Base-by-base conservation (phyloP, 2,888 invertebrate species). In the Clitarchus hookeri region DNA sequence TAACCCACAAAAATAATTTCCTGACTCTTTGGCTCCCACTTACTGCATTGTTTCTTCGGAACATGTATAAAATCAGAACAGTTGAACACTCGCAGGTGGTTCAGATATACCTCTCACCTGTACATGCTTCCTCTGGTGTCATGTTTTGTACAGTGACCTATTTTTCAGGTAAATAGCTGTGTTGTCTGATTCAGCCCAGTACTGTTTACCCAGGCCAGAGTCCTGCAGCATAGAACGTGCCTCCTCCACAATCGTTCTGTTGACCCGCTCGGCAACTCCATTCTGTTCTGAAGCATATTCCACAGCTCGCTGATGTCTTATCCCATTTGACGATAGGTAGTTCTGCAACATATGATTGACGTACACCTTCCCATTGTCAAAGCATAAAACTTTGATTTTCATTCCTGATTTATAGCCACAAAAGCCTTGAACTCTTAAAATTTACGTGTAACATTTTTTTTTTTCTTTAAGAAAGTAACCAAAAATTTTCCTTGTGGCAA, bases 221-320 rank as follows among this genome's bases (percentile, higher is more conserved):
- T 26, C 27, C 36, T 77, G 54, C 19, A 77, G 23, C 77, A 65
- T 25, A 85, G 48, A 84, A 88, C 86, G 91, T 90, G 0, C 90
- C 89, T 85, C 16, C 19, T 65, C 65, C 6, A 65, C 11, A 19
- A 65, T 65, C 23, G 19, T 65, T 65, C 19, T 65, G 6, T 65
- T 65, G 65, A 16, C 65, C 16, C 23, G 65, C 65, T 65, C 65
- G 6, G 65, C 65, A 6, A 88, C 87, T 6, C 91, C 90, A 88
- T 91, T 92, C 88, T 91, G 90, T 88, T 91, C 89, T 8, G 91
- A 90, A 16, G 90, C 90, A 87, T 90, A 90, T 8, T 89, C 87
- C 0, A 89, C 89, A 12, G 89, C 88, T 87, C 80, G 89, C 79
- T 90, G 90, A 86, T 90, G 89, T 0, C 89, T 27, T n/a, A 91